Base-by-base conservation (phyloP, 1,140 invertebrate species). In the Seison nebaliae region DNA sequence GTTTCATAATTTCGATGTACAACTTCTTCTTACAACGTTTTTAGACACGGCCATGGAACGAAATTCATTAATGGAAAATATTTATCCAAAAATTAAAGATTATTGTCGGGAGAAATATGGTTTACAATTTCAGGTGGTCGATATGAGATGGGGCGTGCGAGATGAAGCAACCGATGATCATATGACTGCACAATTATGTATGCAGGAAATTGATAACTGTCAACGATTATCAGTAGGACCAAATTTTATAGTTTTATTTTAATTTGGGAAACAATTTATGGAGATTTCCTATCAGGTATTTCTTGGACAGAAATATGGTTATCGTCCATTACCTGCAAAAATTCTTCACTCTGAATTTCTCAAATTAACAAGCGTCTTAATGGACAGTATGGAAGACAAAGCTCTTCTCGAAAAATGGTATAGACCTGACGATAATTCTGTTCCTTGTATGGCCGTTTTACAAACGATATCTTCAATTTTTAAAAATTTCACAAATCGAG, bases 131-230 rank as follows among this genome's bases (percentile, higher is more conserved):
- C 46, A 86, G 78, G 83, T 93, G 1, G 83, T 93, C 15, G 86
- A 93, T 58, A 93, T 94, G 84, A 65, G 84, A 54, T 94, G 86
- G 84, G 86, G 84, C 15, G 62, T 66, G 1, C 44, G 63, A 31
- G 84, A 93, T 50, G 83, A 93, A 60, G 81, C 83, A 0, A 93
- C 83, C 0, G 83, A 93, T 53, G 84, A 93, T 70, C 84, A 94
- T 59, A 86, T 91, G 80, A 93, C 84, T 6, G 91, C 83, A 0
- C 78, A 91, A 49, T 67, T 93, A 0, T 94, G 84, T 52, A 91
- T 94, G 78, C 70, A 76, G 43, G 86, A 93, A 64, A 93, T 94
- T 40, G 73, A 78, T 55, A 93, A 91, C 59, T 94, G 84, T 54
- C 84, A 93, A 56, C 64, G 83, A 11, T 60, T 94, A 0, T 93